Evolutionary conservation across 2,888 invertebrate species (phyloP), one percentile per base, ranked within the genome.

Genomic region (Brenthis daphne): DNA sequence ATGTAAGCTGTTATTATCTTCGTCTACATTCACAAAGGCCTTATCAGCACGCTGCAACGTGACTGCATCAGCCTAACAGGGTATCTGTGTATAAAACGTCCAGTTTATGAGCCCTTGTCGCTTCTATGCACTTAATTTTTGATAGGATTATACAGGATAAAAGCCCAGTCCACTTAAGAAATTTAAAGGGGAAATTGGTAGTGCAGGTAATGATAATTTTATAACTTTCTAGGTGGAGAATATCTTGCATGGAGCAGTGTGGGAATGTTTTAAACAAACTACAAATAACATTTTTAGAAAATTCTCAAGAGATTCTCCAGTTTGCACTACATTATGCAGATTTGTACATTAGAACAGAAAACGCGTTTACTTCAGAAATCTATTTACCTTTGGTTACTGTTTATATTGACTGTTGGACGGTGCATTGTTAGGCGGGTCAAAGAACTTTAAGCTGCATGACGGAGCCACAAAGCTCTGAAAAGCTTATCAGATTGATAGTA

Each of bases 401-500:
- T 8, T 43, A 47, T 67, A 64, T 56, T 16, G 24, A 37, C 50
- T 60, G 51, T 64, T 43, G 47, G 47, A 64, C 54, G 56, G 43
- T 64, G 67, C 71, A 57, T 67, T 57, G 69, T 71, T 43, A 60
- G 48, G 16, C 58, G 65, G 71, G 65, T 64, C 61, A 71, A 67
- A 69, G 69, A 67, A 69, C 69, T 69, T 64, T 64, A 61, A 69
- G 69, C 69, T 67, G 54, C 67, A 67, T 67, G 68, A 51, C 58
- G 57, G 58, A 58, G 43, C 57, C 57, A 60, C 51, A 66, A 58
- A 68, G 67, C 70, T 73, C 68, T 61, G 68, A 65, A 72, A 69
- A 66, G 73, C 73, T 74, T 74, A 75, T 70, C 74, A 72, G 70
- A 75, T 74, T 72, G 72, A 70, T 60, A 66, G 74, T 69, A 67